Percentiles rank a stretch among this genome's conserved stretches.
Conservation (phyloP, 2,797 vertebrate species). For the Anguilla marmorata region DNA sequence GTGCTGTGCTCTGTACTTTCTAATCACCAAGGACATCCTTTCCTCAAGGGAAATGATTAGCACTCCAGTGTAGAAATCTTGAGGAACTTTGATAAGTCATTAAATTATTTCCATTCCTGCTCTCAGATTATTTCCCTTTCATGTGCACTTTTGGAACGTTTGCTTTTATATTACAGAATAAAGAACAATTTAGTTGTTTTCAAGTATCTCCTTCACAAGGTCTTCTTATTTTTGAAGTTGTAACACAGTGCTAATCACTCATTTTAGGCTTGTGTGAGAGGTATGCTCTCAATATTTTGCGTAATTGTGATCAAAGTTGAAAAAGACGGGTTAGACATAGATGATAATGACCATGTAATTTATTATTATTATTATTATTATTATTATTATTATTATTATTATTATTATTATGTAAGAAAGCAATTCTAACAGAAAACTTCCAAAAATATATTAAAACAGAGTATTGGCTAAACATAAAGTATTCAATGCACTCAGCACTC, state of each 20-base stretch:
- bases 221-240: not conserved
- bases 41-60: constrained; percentile 75
- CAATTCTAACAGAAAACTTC: too few species aligned
- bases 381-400: not conserved
- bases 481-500: not conserved
- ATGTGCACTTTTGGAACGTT: constrained; percentile 70
- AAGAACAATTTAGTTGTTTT: constrained; percentile 9
- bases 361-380: not conserved
- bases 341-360: not conserved
- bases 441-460: not conserved
- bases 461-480: not conserved
- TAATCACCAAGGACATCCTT: constrained; percentile 73
- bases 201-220: not conserved
- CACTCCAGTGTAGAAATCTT: constrained; percentile 66
- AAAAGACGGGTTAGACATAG: not conserved
- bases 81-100: constrained; percentile 81
- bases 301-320: not conserved
- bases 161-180: constrained; percentile 37
- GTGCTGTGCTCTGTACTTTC: constrained; percentile 62
- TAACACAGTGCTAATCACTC: not conserved
- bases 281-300: not conserved
- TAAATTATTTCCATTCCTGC: constrained; percentile 73
- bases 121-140: constrained; percentile 63
- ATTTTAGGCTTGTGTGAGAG: not conserved
- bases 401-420: not conserved